Conservation (phyloP, 2,797 vertebrate genomes). For the Danio kyathit region DNA sequence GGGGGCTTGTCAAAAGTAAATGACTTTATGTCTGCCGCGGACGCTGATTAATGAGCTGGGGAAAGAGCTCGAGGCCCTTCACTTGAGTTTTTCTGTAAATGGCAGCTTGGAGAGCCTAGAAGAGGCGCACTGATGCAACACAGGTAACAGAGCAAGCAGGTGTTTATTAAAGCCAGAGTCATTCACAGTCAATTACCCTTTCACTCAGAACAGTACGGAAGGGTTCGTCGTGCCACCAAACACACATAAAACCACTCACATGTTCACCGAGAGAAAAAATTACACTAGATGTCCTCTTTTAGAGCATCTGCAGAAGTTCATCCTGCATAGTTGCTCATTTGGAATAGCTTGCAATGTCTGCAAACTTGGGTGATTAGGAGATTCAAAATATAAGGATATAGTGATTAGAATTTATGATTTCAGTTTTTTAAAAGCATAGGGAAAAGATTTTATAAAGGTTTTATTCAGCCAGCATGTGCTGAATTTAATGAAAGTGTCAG, state of each 20-base stretch:
- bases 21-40: constrained; percentile 60
- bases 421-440: neutral
- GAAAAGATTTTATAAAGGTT: neutral
- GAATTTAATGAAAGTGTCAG: no score
- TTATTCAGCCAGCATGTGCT: neutral
- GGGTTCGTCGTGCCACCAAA: constrained; percentile 19
- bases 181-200: constrained; percentile 65
- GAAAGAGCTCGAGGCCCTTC: constrained; percentile 46
- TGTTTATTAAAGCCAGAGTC: constrained; percentile 62
- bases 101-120: constrained; percentile 50
- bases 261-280: constrained; percentile 8
- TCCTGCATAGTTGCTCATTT: neutral
- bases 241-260: constrained; percentile 3
- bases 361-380: neutral
- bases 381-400: neutral
- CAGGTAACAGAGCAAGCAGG: constrained; percentile 44
- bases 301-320: constrained; percentile 18
- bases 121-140: constrained; percentile 33
- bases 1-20: constrained; percentile 60
- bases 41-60: constrained; percentile 63
- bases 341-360: constrained; percentile 2
- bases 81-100: constrained; percentile 56
- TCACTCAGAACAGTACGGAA: constrained; percentile 51
- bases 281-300: neutral
- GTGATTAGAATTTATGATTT: no score